Percentiles rank a stretch among this genome's conserved stretches.
Conservation (phyloP, 2,797 vertebrate genomes). For the Gorsachius magnificus region DNA sequence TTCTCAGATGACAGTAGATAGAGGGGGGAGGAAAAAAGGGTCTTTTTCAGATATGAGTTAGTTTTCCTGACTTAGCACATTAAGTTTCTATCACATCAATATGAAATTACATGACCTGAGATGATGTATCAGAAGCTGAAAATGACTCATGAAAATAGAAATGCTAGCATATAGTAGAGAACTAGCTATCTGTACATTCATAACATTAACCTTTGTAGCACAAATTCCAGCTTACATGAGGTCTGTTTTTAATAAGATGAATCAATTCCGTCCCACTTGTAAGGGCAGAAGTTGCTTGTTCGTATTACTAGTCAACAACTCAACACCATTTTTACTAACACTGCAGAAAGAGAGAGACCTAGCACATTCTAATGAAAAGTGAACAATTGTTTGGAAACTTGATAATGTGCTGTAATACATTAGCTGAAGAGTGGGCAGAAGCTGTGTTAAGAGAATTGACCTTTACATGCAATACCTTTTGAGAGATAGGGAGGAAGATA, state of each 20-base stretch:
- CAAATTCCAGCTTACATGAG: constrained; percentile 30
- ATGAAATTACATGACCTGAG: constrained; percentile 4
- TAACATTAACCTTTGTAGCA: constrained; percentile 59
- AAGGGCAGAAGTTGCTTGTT: constrained; percentile 68
- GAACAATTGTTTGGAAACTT: constrained; percentile 76
- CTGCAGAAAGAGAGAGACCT: constrained; percentile 63
- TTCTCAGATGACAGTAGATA: not conserved
- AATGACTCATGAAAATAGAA: constrained; percentile 58
- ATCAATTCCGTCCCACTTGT: constrained; percentile 69
- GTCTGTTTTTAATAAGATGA: constrained; percentile 75
- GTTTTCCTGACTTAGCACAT: constrained; percentile 29
- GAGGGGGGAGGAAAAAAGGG: not conserved
- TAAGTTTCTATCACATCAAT: not conserved
- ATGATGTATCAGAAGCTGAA: constrained; percentile 28
- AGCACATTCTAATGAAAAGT: constrained; percentile 67
- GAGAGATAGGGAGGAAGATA: constrained; percentile 39
- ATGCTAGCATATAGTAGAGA: constrained; percentile 17
- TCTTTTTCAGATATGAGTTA: not conserved
- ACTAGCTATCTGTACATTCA: constrained; percentile 60
- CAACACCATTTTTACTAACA: constrained; percentile 66
- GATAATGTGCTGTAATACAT: constrained; percentile 69
- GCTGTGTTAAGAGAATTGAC: constrained; percentile 57
- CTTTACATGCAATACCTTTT: constrained; percentile 45
- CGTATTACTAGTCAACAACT: constrained; percentile 73
- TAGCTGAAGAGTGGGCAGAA: constrained; percentile 64